Evolutionary conservation across 1,140 invertebrate species (phyloP).

Genomic region (Watersipora subatra): DNA sequence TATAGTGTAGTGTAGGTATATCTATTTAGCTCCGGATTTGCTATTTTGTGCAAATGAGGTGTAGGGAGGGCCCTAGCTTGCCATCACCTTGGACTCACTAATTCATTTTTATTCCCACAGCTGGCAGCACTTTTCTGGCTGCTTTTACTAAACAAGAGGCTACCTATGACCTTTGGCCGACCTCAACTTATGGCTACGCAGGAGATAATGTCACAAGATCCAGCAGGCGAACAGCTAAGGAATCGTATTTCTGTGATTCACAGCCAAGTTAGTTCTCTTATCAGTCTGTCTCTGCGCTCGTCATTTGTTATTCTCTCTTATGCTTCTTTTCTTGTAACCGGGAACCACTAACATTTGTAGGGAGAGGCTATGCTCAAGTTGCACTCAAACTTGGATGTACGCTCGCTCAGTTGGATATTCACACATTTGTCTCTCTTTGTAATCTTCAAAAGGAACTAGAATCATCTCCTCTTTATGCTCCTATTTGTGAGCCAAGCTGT

Average conservation of each 20-base stretch:
- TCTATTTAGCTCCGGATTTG: too few relatives aligned
- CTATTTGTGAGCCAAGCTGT: neutral
- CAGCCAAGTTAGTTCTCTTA: neutral
- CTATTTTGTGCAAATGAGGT: too few relatives aligned
- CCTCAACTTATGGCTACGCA: too few relatives aligned
- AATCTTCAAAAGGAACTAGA: neutral
- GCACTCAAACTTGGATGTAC: neutral
- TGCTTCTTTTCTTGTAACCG: neutral
- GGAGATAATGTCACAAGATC: neutral
- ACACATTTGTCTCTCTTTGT: neutral
- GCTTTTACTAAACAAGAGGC: neutral
- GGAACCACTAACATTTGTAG: neutral
- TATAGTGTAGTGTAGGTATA: too few relatives aligned
- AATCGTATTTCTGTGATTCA: neutral
- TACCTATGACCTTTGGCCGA: too few relatives aligned
- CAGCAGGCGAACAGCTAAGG: neutral
- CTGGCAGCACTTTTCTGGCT: neutral
- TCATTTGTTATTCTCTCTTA: neutral
- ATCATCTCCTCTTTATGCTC: neutral
- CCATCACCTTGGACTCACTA: neutral
- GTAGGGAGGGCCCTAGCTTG: too few relatives aligned
- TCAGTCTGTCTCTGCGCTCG: neutral
- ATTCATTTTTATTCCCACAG: neutral
- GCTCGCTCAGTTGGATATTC: neutral
- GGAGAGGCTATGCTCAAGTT: neutral